Conservation (phyloP, 64 coral and sea anemone genomes). For the Actinia tenebrosa region DNA sequence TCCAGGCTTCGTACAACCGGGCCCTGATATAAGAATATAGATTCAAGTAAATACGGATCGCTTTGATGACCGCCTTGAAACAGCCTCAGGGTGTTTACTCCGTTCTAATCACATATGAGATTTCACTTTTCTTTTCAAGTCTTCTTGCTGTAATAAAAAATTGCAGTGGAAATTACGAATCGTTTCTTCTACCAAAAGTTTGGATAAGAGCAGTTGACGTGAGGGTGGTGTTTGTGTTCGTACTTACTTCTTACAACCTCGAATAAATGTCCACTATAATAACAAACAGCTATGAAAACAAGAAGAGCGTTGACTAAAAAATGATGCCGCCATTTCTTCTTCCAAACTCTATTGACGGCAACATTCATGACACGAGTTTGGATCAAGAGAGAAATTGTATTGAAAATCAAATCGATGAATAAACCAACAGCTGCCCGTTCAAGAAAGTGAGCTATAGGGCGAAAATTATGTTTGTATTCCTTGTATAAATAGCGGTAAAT, state of each 20-base stretch:
- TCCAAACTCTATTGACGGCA: constrained; percentile 56
- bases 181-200: background rate
- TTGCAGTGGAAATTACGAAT: background rate
- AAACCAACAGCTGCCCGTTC: constrained; percentile 20
- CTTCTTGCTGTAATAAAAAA: background rate
- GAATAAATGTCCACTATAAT: constrained; percentile 48
- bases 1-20: too few relatives aligned
- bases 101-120: too few relatives aligned
- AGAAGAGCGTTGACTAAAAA: constrained; percentile 41
- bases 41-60: too few relatives aligned
- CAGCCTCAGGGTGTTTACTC: too few relatives aligned
- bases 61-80: too few relatives aligned
- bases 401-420: constrained; percentile 51
- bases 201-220: background rate
- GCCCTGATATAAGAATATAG: too few relatives aligned
- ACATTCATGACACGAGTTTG: constrained; percentile 62
- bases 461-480: background rate
- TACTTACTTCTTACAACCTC: constrained; percentile 36
- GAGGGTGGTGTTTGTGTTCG: background rate
- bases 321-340: constrained; percentile 53
- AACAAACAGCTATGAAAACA: constrained; percentile 22
- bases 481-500: constrained; percentile 63
- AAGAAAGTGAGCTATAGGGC: constrained; percentile 21
- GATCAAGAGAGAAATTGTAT: constrained; percentile 50
- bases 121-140: too few relatives aligned